Evolutionary conservation across 2,888 invertebrate genomes (phyloP), one percentile per base, ranked within the genome.

Genomic region (Drosophila longiperda): DNA sequence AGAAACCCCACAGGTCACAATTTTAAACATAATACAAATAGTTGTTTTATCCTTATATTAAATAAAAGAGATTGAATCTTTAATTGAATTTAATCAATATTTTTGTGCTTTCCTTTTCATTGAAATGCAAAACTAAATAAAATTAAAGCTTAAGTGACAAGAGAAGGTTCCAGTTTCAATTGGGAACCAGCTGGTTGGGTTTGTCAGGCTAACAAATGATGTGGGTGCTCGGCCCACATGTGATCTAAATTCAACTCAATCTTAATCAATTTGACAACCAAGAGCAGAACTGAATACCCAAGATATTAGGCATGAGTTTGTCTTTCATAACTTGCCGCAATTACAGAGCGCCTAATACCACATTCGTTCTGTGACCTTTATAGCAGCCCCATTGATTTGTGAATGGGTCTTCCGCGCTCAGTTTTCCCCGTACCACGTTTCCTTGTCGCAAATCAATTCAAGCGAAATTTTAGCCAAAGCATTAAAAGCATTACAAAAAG

Each of bases 401-500:
- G 66, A 78, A 55, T 68, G 66, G 54, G 1, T 26, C 8, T n/a
- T 11, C 20, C 15, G 33, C 17, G 26, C 32, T 12, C 34, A 23
- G 6, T 23, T 2, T 36, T 2, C n/a, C 12, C 26, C 17, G 2
- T 49, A 12, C 5, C 20, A 23, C 42, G 49, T 61, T 61, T 61
- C 48, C 59, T 68, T 75, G 78, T 76, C 90, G 88, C 89, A 87
- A 89, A 87, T 87, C 88, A 89, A 88, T 83, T 68, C 66, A 48
- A 80, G 77, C 63, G 58, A 75, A 71, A 78, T 80, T 87, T 83
- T 76, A 49, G 81, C 62, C 61, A 78, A 72, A 75, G 83, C 82
- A 87, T 81, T 82, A 87, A 81, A 82, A 83, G 80, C 83, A 85
- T 89, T 85, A 89, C 89, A 83, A 86, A 87, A 75, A 73, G 83